phyloP scores from a whole-genome alignment of 2,113 vertebrate genomes.

The Coreoperca whiteheadi region DNA sequence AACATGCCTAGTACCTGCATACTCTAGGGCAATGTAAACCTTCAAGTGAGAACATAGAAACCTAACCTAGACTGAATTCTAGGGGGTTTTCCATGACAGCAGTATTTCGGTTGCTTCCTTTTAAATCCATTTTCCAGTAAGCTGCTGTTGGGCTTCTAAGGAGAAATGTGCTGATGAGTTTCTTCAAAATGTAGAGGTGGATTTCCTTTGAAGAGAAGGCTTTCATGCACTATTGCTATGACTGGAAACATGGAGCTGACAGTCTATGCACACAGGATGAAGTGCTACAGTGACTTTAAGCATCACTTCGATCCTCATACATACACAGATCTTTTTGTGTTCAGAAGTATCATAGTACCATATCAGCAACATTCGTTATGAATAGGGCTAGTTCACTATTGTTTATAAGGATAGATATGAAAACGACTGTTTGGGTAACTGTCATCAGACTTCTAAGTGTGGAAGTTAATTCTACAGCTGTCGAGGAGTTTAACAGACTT shows the following conservation, averaged over 20 bases:
- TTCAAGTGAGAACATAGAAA: slow-evolving; percentile 6
- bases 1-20: background rate
- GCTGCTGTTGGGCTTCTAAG: slow-evolving; percentile 10
- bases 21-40: background rate
- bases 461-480: background rate
- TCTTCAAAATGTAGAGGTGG: slow-evolving; percentile 30
- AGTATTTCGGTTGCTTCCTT: background rate
- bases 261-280: slow-evolving; percentile 3
- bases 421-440: background rate
- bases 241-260: slow-evolving; percentile 11
- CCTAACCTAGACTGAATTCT: background rate
- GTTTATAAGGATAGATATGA: background rate
- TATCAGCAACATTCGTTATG: background rate
- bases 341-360: background rate
- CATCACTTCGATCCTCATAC: background rate
- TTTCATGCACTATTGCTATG: slow-evolving; percentile 19
- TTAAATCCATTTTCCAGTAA: slow-evolving; percentile 24
- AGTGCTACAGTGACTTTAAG: background rate
- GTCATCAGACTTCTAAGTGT: slow-evolving; percentile 11
- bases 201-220: slow-evolving; percentile 42
- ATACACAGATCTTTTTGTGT: background rate
- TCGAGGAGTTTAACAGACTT: background rate
- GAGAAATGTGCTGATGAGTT: slow-evolving; percentile 39
- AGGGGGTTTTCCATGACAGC: slow-evolving; percentile 13
- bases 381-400: background rate